Evolutionary conservation across 1,140 invertebrate species (phyloP).

Genomic region (Eurosta solidaginis): DNA sequence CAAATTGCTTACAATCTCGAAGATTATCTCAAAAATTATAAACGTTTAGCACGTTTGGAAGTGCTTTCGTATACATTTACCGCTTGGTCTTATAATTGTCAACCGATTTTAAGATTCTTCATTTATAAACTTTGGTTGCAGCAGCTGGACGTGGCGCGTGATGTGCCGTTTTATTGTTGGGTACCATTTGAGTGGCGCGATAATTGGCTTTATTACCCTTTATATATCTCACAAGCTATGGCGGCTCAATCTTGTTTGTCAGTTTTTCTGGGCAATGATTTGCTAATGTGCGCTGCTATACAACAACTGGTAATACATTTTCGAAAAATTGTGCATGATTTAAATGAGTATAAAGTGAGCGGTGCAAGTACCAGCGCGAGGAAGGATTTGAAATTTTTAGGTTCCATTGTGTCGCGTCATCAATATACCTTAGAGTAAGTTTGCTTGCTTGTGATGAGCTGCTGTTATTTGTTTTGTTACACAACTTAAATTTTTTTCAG

Average conservation of each 20-base stretch:
- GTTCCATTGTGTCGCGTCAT: conserved; percentile 41
- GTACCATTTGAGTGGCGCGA: conserved; percentile 50
- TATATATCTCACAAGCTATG: conserved; percentile 46
- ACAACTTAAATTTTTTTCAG: conserved; percentile 32
- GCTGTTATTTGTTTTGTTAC: too few relatives aligned
- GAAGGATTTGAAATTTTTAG: conserved; percentile 43
- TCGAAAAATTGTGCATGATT: conserved; percentile 33
- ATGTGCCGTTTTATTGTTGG: conserved; percentile 49
- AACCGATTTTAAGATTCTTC: conserved; percentile 40
- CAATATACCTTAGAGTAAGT: conserved; percentile 39
- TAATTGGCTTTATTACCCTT: conserved; percentile 44
- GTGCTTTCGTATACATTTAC: conserved; percentile 39
- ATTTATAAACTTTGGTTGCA: conserved; percentile 45
- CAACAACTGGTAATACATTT: conserved; percentile 52
- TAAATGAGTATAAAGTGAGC: conserved; percentile 37
- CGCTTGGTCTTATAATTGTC: conserved; percentile 49
- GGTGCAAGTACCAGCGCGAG: neutral
- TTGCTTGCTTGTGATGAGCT: too few relatives aligned
- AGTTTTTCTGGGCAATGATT: conserved; percentile 46
- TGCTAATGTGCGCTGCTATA: conserved; percentile 48
- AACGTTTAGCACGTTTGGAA: conserved; percentile 38
- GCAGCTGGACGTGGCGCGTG: conserved; percentile 34
- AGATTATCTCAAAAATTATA: conserved; percentile 38
- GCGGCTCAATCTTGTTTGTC: conserved; percentile 43
- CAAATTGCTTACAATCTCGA: conserved; percentile 39